These are phyloP conservation scores for Gymnosoma rotundatum DNA, from an alignment of 2,888 invertebrate genomes.

Conservation along the genomic window DNA sequence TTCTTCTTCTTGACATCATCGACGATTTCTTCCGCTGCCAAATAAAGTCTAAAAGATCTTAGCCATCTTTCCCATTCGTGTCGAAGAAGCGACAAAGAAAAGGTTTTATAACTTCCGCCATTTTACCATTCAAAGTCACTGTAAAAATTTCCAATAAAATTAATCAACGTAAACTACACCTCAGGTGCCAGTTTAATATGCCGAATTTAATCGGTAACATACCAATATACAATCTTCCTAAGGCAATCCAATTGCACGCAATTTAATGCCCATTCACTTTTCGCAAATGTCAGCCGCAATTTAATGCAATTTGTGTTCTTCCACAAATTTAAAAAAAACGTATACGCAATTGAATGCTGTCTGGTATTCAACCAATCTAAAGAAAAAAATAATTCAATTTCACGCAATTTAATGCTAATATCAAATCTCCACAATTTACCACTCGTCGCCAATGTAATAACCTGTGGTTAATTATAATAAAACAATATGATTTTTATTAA, in stretches of 20 bases:
- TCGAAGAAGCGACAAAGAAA: constrained; percentile 64
- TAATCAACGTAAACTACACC: constrained; percentile 26
- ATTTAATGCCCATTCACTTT: no score
- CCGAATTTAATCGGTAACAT: constrained; percentile 44
- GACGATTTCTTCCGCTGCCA: constrained; percentile 67
- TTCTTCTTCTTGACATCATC: constrained; percentile 58
- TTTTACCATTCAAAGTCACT: constrained; percentile 7
- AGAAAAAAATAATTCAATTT: no score
- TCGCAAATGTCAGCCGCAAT: not conserved
- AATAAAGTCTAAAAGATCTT: constrained; percentile 62
- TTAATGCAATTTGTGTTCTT: constrained; percentile 26
- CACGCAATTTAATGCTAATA: no score
- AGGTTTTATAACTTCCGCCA: constrained; percentile 55
- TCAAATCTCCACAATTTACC: no score
- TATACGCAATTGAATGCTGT: not conserved
- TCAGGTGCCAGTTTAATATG: constrained; percentile 26
- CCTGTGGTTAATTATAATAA: no score
- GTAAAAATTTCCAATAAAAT: constrained; percentile 16
- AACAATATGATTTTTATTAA: no score
- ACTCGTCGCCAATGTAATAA: no score
- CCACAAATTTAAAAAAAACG: not conserved
- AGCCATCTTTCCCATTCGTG: constrained; percentile 69
- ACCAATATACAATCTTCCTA: constrained; percentile 8
- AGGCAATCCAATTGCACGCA: constrained; percentile 3
- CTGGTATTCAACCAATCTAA: no score